Percentiles rank a stretch among this genome's conserved stretches.
Evolutionary conservation across 2,797 vertebrate genomes (phyloP).

Genomic region (Sebastiscus albofasciatus): DNA sequence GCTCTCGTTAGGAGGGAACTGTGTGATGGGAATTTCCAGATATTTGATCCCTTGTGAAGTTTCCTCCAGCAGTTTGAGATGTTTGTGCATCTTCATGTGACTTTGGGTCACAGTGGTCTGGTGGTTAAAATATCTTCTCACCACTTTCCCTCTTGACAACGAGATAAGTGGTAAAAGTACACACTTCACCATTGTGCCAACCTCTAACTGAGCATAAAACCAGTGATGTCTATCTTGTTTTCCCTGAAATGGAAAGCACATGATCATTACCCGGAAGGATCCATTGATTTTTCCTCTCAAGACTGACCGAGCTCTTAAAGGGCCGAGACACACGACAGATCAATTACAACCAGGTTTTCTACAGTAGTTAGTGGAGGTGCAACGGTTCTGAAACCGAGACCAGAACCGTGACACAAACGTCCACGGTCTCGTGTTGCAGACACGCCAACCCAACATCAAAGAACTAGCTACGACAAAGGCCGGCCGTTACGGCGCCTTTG

Average conservation of each 20-base stretch:
- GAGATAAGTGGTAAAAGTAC: neutral
- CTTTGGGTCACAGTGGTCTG: neutral
- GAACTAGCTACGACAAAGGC: too few relatives aligned
- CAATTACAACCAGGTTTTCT: neutral
- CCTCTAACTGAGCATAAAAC: neutral
- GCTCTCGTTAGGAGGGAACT: neutral
- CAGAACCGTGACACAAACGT: too few relatives aligned
- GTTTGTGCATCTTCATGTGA: neutral
- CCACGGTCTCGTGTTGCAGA: too few relatives aligned
- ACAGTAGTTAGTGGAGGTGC: too few relatives aligned
- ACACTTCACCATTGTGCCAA: neutral
- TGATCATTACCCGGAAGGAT: neutral
- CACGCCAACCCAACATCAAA: too few relatives aligned
- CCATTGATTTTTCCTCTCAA: neutral
- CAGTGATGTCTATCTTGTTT: neutral
- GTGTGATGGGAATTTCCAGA: neutral
- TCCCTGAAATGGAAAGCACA: conserved; percentile 21
- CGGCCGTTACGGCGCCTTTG: too few relatives aligned
- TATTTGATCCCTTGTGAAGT: neutral
- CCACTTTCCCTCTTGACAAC: neutral
- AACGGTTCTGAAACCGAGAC: neutral
- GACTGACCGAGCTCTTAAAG: neutral
- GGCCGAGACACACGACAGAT: neutral
- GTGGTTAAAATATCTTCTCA: neutral
- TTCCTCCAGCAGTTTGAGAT: neutral